Conservation (phyloP, 2,797 vertebrate species). For the Heliangelus exortis region DNA sequence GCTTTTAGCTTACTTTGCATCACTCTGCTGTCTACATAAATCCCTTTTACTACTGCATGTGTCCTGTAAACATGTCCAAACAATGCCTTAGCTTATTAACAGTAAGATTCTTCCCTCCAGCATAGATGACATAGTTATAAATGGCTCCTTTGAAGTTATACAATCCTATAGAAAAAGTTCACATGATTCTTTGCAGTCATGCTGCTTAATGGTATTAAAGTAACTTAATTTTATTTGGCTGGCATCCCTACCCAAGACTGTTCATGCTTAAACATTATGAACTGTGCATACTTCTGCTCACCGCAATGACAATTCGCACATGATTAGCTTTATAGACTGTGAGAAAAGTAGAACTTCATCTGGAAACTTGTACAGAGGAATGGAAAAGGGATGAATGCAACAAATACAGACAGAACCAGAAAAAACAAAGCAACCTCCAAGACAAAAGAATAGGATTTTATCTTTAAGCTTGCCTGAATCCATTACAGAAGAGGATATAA, state of each 20-base stretch:
- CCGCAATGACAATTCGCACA: not conserved
- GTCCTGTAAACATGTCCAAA: constrained; percentile 48
- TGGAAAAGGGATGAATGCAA: not conserved
- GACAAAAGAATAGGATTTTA: not conserved
- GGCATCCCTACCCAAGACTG: constrained; percentile 9
- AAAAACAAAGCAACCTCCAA: not conserved
- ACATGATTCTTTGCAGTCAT: constrained; percentile 48
- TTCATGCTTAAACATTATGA: constrained; percentile 11
- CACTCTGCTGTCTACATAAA: constrained; percentile 20
- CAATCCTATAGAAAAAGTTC: constrained; percentile 48
- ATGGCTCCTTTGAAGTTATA: constrained; percentile 63
- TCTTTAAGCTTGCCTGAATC: not conserved
- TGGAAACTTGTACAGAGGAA: not conserved
- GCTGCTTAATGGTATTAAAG: constrained; percentile 47
- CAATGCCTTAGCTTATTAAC: constrained; percentile 42
- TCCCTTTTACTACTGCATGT: constrained; percentile 13
- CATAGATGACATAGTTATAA: constrained; percentile 46
- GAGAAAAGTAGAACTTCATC: constrained; percentile 15
- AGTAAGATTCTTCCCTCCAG: constrained; percentile 54
- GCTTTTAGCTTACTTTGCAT: constrained; percentile 43
- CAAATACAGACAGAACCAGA: not conserved
- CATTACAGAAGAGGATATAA: not conserved
- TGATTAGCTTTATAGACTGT: constrained; percentile 14
- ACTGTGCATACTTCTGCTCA: constrained; percentile 1
- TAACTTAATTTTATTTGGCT: constrained; percentile 54